A percentile compares a stretch with the other conserved stretches of the same genome.
These are phyloP conservation scores for Augiades crinisus DNA, from an alignment of 2,888 invertebrate genomes.

Conservation along the genomic window DNA sequence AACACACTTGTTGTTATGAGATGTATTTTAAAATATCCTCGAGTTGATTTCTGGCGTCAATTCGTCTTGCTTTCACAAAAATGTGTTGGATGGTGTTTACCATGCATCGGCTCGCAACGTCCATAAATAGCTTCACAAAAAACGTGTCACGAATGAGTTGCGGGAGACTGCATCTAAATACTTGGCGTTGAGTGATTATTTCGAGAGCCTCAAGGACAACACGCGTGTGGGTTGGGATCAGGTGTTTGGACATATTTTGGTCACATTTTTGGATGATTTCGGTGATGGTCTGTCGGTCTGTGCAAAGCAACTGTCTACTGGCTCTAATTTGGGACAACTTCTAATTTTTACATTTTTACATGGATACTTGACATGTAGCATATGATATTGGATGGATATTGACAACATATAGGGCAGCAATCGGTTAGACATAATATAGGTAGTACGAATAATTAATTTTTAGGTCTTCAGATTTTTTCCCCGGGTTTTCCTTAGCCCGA, in stretches of 20 bases:
- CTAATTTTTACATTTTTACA: too few species aligned
- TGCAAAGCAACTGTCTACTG: not conserved
- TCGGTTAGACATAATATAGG: too few species aligned
- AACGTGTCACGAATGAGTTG: conserved; percentile 5
- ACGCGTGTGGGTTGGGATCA: not conserved
- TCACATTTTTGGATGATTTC: too few species aligned
- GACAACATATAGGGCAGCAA: too few species aligned
- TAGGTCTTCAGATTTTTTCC: too few species aligned
- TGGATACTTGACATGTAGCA: too few species aligned
- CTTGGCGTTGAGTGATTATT: conserved; percentile 14
- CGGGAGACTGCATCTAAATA: conserved; percentile 2
- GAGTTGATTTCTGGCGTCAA: not conserved
- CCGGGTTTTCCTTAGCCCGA: too few species aligned
- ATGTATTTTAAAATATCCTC: not conserved
- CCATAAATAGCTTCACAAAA: conserved; percentile 4
- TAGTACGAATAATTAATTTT: too few species aligned
- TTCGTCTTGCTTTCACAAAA: too few species aligned
- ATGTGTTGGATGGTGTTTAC: not conserved
- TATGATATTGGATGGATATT: too few species aligned
- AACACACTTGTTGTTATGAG: not conserved
- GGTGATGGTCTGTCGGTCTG: not conserved
- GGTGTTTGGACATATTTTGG: too few species aligned
- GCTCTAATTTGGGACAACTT: too few species aligned
- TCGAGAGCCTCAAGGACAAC: conserved; percentile 19
- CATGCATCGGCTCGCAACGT: not conserved